phyloP scores from a whole-genome alignment of 2,888 invertebrate species.

The Diadegma fenestrale region DNA sequence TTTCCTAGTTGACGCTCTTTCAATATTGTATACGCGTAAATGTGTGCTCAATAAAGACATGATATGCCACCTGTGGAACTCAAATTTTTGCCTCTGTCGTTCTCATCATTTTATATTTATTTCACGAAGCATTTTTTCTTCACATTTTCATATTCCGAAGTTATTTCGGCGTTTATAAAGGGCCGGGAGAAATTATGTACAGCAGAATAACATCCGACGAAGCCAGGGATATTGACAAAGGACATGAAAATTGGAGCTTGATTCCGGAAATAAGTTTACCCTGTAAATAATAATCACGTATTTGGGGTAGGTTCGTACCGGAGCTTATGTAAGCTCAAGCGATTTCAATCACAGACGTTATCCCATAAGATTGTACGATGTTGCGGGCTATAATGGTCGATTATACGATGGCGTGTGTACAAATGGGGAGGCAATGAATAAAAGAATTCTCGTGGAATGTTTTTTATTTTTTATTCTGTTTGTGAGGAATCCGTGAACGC shows the following conservation, averaged over 20 bases:
- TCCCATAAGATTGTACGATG: slow-evolving; percentile 6
- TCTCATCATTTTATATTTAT: neutral
- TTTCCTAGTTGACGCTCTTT: slow-evolving; percentile 5
- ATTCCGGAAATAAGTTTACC: neutral
- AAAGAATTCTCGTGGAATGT: neutral
- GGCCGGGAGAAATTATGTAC: no score
- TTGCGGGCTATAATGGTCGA: neutral
- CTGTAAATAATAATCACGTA: neutral
- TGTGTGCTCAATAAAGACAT: neutral
- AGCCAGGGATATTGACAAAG: neutral
- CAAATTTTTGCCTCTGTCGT: neutral
- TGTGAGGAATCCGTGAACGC: neutral
- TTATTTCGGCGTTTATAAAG: neutral
- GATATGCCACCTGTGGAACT: slow-evolving; percentile 27
- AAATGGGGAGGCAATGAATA: neutral
- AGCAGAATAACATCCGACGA: neutral
- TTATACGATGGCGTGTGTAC: neutral
- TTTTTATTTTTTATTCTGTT: neutral
- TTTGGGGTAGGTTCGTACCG: neutral
- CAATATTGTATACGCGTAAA: slow-evolving; percentile 5
- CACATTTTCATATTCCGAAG: neutral
- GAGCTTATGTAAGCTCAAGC: slow-evolving; percentile 1
- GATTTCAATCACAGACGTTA: neutral
- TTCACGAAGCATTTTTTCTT: neutral
- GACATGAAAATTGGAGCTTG: neutral